Evolutionary conservation across 2,888 invertebrate genomes (phyloP).

Genomic region (Mamestra brassicae): DNA sequence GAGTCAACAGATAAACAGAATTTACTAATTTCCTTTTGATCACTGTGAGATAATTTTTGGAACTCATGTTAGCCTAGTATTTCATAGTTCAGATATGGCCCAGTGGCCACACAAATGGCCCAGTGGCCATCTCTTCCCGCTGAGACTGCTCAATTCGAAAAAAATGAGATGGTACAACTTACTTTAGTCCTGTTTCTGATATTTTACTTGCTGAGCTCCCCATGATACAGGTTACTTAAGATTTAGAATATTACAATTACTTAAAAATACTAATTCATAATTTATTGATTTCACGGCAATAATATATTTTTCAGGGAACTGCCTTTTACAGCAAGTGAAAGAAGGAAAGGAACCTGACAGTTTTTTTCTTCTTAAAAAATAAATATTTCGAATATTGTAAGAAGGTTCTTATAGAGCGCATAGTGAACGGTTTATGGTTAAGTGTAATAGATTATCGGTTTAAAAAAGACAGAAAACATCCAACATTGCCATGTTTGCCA

Average conservation of each 20-base stretch:
- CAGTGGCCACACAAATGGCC: neutral
- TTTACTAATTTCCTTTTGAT: neutral
- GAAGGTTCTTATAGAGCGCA: constrained; percentile 11
- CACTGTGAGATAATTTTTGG: neutral
- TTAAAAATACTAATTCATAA: constrained; percentile 20
- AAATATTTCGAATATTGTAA: neutral
- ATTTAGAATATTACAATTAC: constrained; percentile 30
- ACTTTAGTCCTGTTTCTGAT: constrained; percentile 49
- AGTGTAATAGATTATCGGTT: no score
- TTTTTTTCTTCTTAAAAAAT: neutral
- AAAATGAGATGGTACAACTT: constrained; percentile 13
- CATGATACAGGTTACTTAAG: constrained; percentile 35
- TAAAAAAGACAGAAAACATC: no score
- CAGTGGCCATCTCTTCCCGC: neutral
- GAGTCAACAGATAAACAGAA: neutral
- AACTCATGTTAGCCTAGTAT: neutral
- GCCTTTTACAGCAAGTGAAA: constrained; percentile 7
- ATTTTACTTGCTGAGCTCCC: constrained; percentile 52
- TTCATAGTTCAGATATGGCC: neutral
- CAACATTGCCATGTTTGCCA: no score
- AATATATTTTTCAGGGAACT: constrained; percentile 18
- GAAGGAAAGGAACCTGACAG: constrained; percentile 10
- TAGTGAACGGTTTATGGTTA: no score
- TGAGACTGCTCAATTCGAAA: neutral
- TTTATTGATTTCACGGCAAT: constrained; percentile 12